A percentile compares a stretch with the other conserved stretches of the same genome.
Conservation (phyloP, 2,113 vertebrate genomes). For the Ciconia boyciana region DNA sequence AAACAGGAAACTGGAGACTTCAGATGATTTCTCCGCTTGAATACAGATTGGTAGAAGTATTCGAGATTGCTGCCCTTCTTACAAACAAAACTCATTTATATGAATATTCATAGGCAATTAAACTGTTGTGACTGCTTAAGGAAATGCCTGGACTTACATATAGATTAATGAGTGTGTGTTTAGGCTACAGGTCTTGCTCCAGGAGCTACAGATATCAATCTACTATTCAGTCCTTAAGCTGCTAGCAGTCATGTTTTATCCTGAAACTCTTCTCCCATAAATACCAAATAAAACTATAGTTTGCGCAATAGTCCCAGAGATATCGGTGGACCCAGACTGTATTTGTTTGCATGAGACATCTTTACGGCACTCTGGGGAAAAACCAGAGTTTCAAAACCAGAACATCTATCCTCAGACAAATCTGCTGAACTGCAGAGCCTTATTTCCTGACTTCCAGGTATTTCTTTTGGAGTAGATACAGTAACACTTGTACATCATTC, state of each 20-base stretch:
- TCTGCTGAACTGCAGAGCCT: constrained; percentile 65
- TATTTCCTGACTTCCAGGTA: constrained; percentile 78
- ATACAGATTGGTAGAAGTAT: not conserved
- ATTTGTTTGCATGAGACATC: constrained; percentile 70
- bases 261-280: constrained; percentile 25
- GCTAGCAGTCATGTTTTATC: not conserved
- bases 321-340: constrained; percentile 68
- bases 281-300: constrained; percentile 41
- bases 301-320: constrained; percentile 62
- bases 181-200: not conserved
- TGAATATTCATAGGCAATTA: constrained; percentile 32
- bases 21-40: not conserved
- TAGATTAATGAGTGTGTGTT: not conserved
- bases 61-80: not conserved
- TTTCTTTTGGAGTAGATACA: constrained; percentile 71
- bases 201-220: not conserved
- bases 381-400: constrained; percentile 69
- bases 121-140: not conserved
- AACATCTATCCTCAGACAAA: constrained; percentile 66
- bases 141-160: not conserved
- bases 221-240: not conserved
- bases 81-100: not conserved
- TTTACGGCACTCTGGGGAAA: constrained; percentile 69
- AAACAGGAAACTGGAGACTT: constrained; percentile 37
- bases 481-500: constrained; percentile 67